Percentiles rank a stretch among this genome's conserved stretches.
Conservation (phyloP, 2,113 vertebrate genomes). For the Plestiodon gilberti region DNA sequence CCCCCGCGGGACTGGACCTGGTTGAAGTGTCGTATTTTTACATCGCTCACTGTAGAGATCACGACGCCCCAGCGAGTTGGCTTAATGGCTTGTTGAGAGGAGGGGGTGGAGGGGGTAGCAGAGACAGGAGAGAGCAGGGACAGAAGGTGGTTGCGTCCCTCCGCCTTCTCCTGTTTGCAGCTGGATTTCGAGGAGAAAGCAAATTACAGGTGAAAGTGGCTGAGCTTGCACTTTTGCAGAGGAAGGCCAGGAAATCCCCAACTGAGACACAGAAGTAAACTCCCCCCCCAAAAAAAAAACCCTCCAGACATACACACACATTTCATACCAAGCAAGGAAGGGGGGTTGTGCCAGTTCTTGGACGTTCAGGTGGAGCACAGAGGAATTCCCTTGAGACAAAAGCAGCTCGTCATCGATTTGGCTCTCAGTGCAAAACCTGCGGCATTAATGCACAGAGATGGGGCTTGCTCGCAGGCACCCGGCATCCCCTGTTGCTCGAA, state of each 20-base stretch:
- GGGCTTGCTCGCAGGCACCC: no score
- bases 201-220: no score
- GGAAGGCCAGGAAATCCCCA: background rate
- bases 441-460: no score
- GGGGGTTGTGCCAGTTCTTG: no score
- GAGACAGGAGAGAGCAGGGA: background rate
- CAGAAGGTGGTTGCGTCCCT: background rate
- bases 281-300: no score
- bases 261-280: background rate
- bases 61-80: no score
- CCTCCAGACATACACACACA: background rate
- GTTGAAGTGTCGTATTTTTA: background rate
- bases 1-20: background rate
- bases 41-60: no score
- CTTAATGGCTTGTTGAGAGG: no score
- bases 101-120: background rate
- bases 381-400: background rate
- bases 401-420: no score
- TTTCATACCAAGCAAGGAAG: background rate
- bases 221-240: background rate
- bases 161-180: fast-evolving
- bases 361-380: background rate
- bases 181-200: background rate
- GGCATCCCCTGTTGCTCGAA: no score
- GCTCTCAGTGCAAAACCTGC: no score